phyloP scores from a whole-genome alignment of 2,888 invertebrate species.

The Watsonalla cultraria region DNA sequence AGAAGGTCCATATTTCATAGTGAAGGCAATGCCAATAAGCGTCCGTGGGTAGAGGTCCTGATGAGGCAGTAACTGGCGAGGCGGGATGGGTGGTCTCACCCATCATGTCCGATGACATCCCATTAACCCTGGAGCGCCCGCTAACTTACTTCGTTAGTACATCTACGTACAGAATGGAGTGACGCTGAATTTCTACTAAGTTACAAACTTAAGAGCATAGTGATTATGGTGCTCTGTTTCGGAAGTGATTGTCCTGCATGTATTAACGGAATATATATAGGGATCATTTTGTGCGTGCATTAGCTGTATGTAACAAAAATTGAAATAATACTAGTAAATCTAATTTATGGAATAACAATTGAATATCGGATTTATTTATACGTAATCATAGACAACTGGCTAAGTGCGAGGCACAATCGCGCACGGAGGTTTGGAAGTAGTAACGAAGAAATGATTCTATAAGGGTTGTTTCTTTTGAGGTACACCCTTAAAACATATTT shows the following conservation, averaged over 20 bases:
- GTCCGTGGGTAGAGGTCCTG: conserved; percentile 43
- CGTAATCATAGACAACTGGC: too few species aligned
- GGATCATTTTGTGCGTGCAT: too few species aligned
- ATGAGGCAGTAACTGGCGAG: conserved; percentile 55
- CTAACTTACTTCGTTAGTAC: conserved; percentile 62
- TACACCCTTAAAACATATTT: too few species aligned
- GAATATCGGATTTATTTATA: too few species aligned
- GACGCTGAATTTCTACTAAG: conserved; percentile 1
- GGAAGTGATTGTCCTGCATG: background rate
- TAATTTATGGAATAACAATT: too few species aligned
- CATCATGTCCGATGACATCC: conserved; percentile 71
- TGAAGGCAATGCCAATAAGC: conserved; percentile 57
- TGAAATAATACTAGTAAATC: too few species aligned
- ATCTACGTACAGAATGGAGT: conserved; percentile 24
- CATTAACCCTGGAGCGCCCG: conserved; percentile 64
- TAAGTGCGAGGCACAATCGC: too few species aligned
- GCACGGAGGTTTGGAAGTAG: too few species aligned
- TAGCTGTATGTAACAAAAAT: too few species aligned
- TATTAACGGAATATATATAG: too few species aligned
- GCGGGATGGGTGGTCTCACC: conserved; percentile 40
- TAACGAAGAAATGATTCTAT: too few species aligned
- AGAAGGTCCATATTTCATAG: conserved; percentile 39
- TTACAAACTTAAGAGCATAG: conserved; percentile 5
- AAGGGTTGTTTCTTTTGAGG: too few species aligned
- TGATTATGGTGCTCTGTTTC: background rate